phyloP scores from a whole-genome alignment of 1,140 invertebrate species.

The Rhopalosiphum padi region DNA sequence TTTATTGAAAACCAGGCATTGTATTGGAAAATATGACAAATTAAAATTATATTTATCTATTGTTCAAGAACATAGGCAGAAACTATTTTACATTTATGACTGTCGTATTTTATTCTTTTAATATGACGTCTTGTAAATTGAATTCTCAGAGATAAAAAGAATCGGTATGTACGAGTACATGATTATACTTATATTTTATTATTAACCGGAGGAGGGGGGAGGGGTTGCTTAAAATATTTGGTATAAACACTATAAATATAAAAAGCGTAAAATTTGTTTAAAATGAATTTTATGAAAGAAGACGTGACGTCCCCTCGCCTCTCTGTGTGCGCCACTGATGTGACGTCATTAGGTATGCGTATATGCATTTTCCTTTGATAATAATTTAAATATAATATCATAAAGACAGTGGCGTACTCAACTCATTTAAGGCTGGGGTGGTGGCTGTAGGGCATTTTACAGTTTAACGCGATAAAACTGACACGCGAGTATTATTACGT shows the following conservation, averaged over 20 bases:
- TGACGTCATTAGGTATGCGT: not conserved
- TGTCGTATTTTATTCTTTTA: too few species aligned
- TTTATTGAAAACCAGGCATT: too few species aligned
- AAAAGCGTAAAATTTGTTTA: not conserved
- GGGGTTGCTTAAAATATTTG: not conserved
- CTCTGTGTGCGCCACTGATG: not conserved
- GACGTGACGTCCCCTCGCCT: not conserved
- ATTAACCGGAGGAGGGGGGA: not conserved
- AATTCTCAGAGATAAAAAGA: not conserved
- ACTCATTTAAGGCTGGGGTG: not conserved
- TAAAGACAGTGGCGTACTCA: not conserved
- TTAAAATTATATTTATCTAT: too few species aligned
- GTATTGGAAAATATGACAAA: too few species aligned
- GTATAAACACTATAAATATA: not conserved
- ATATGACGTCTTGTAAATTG: too few species aligned
- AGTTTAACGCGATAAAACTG: not conserved
- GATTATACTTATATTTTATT: too few species aligned
- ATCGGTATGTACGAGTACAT: too few species aligned
- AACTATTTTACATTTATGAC: too few species aligned
- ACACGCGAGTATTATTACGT: not conserved
- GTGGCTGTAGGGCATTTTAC: not conserved
- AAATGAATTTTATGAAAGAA: not conserved
- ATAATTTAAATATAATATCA: not conserved
- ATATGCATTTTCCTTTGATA: not conserved
- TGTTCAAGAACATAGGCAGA: too few species aligned